These are phyloP conservation scores for Subacronicta megacephala DNA, from an alignment of 2,888 invertebrate species.

Conservation along the genomic window DNA sequence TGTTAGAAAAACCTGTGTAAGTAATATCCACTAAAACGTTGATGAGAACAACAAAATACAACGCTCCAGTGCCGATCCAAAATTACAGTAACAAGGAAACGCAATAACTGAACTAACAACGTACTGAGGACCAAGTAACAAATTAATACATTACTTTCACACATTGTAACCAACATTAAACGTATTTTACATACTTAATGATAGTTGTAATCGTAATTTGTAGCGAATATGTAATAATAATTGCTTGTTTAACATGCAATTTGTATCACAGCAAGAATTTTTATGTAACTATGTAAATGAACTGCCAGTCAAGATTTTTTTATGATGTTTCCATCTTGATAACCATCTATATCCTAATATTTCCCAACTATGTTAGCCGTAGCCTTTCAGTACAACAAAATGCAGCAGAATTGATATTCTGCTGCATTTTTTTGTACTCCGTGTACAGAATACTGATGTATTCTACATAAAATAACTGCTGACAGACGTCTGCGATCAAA, in stretches of 20 bases:
- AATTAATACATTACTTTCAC: constrained; percentile 19
- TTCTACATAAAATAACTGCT: too few species aligned
- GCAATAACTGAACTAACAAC: constrained; percentile 13
- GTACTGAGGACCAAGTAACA: constrained; percentile 6
- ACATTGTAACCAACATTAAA: constrained; percentile 4
- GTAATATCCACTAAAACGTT: neutral
- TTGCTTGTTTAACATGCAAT: constrained; percentile 14
- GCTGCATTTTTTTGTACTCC: too few species aligned
- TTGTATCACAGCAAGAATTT: constrained; percentile 3
- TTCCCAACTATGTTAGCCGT: too few species aligned
- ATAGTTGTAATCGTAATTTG: constrained; percentile 13
- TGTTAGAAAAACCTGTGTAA: constrained; percentile 5
- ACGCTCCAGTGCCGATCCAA: constrained; percentile 1
- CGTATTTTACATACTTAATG: constrained; percentile 27
- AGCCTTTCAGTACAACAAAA: too few species aligned
- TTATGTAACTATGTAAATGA: constrained; percentile 10
- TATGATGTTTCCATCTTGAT: neutral
- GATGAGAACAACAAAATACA: constrained; percentile 7
- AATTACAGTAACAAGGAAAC: constrained; percentile 19
- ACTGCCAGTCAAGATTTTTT: neutral
- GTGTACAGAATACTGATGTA: too few species aligned
- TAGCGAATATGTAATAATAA: constrained; percentile 23
- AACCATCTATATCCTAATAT: too few species aligned
- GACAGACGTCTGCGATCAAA: too few species aligned
- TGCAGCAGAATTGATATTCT: too few species aligned